Conservation (phyloP, 2,888 invertebrate genomes). For the Ophonus ardosiacus region DNA sequence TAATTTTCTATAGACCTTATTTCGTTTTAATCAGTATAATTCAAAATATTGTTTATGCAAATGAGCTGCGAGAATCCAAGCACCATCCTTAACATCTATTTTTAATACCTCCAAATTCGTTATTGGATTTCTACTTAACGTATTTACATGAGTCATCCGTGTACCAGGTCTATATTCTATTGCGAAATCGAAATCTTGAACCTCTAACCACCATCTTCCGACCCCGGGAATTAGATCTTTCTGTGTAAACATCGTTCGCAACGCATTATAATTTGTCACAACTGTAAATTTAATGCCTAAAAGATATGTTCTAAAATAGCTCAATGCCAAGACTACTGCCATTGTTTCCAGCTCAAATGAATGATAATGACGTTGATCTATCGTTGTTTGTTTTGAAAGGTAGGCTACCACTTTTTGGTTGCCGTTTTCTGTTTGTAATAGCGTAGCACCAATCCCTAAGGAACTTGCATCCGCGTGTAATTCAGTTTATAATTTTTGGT, state of each 20-base stretch:
- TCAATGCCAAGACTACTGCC: too few relatives aligned
- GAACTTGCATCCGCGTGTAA: constrained; percentile 69
- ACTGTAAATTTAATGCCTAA: constrained; percentile 66
- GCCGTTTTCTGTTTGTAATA: constrained; percentile 67
- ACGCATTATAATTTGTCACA: constrained; percentile 68
- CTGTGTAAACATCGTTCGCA: constrained; percentile 62
- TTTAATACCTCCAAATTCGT: constrained; percentile 65
- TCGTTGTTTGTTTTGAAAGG: constrained; percentile 69
- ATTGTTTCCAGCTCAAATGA: too few relatives aligned
- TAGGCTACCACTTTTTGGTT: constrained; percentile 69
- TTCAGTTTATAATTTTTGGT: constrained; percentile 67
- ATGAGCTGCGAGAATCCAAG: constrained; percentile 65
- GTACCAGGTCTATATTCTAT: constrained; percentile 65
- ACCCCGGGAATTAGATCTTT: constrained; percentile 65
- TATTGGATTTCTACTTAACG: constrained; percentile 64
- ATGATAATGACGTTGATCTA: constrained; percentile 70
- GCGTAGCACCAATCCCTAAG: constrained; percentile 68
- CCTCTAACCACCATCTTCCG: too few relatives aligned
- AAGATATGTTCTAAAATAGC: too few relatives aligned
- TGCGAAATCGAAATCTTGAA: too few relatives aligned
- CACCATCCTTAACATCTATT: constrained; percentile 65
- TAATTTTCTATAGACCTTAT: constrained; percentile 59
- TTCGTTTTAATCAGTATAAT: constrained; percentile 62
- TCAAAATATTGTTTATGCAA: constrained; percentile 64
- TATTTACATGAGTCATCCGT: constrained; percentile 66